These are phyloP conservation scores for Salvelinus namaycush DNA, from an alignment of 2,113 vertebrate genomes.

Conservation along the genomic window DNA sequence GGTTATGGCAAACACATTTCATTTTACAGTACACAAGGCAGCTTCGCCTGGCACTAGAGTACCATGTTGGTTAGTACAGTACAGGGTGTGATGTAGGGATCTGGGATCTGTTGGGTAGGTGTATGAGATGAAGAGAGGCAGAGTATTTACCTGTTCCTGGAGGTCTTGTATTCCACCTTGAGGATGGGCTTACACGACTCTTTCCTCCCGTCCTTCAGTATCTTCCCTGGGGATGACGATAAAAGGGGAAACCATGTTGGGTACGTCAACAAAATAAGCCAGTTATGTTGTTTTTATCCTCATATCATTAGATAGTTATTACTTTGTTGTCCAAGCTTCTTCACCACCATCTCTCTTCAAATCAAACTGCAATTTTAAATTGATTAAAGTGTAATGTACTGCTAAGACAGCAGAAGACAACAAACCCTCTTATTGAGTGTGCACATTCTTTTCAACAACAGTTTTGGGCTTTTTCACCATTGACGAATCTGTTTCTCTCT, in stretches of 20 bases:
- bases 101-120: background rate
- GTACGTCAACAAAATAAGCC: background rate
- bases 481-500: background rate
- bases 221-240: constrained; percentile 79
- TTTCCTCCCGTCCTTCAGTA: constrained; percentile 90
- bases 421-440: background rate
- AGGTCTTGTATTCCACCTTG: constrained; percentile 97
- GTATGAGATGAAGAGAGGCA: background rate
- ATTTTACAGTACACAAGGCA: too few relatives aligned
- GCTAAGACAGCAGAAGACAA: background rate
- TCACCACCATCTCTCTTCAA: background rate
- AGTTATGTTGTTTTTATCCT: constrained; percentile 5
- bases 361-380: background rate
- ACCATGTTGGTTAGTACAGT: too few relatives aligned
- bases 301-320: background rate
- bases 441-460: background rate
- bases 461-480: background rate
- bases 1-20: too few relatives aligned
- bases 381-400: background rate
- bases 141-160: constrained; percentile 83
- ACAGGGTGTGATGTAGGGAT: too few relatives aligned
- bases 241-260: background rate
- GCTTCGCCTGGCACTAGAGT: too few relatives aligned
- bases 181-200: constrained; percentile 98
- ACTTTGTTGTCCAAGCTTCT: too few relatives aligned